Conservation (phyloP, 2,797 vertebrate species). For the Emydoidea blandingii region DNA sequence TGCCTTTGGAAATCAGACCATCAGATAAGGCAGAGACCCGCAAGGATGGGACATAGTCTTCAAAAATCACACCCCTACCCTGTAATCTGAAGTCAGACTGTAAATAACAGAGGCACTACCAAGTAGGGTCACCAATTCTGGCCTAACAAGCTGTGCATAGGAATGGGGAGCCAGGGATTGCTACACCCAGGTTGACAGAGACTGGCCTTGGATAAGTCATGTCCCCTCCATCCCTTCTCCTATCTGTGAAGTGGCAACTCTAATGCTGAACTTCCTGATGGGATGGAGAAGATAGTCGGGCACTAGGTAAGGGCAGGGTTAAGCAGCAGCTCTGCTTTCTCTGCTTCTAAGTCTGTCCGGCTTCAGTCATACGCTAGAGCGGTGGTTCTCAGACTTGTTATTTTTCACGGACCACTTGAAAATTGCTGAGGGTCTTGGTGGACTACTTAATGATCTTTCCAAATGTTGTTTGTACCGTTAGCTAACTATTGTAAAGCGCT, state of each 20-base stretch:
- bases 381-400: no score
- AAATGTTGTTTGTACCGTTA: no score
- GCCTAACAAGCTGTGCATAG: not conserved
- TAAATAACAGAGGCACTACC: not conserved
- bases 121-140: not conserved
- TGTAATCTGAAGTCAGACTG: not conserved
- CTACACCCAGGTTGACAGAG: not conserved
- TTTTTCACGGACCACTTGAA: no score
- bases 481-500: no score
- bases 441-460: no score
- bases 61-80: not conserved
- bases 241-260: rapidly evolving
- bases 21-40: not conserved
- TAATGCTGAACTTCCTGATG: not conserved
- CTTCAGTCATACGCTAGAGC: not conserved
- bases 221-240: not conserved
- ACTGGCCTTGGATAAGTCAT: not conserved
- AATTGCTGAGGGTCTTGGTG: no score
- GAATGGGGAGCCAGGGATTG: not conserved
- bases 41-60: not conserved
- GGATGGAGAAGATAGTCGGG: not conserved
- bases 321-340: not conserved
- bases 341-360: not conserved
- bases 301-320: not conserved
- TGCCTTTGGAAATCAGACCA: not conserved